Evolutionary conservation across 2,888 invertebrate species (phyloP).

Genomic region (Drosophila kanekoi): DNA sequence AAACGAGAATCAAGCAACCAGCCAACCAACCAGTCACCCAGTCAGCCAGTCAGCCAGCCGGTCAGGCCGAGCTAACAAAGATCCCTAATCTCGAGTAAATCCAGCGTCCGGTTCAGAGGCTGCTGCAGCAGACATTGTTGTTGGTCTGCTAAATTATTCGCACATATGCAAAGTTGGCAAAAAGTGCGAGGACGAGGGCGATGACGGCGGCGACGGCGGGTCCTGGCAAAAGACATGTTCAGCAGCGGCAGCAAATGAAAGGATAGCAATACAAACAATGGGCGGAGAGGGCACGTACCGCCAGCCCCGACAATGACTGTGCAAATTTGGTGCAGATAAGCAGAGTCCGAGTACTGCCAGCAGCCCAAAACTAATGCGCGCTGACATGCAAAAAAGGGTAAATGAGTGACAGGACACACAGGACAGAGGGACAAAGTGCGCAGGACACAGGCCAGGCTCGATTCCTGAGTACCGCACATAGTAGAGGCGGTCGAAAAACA

Average conservation of each 20-base stretch:
- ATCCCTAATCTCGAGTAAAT: constrained; percentile 80
- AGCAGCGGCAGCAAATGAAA: constrained; percentile 47
- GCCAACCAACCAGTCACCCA: constrained; percentile 23
- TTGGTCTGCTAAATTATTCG: constrained; percentile 72
- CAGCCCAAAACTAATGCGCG: constrained; percentile 77
- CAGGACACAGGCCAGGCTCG: constrained; percentile 57
- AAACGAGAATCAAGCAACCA: constrained; percentile 35
- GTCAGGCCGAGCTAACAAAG: constrained; percentile 70
- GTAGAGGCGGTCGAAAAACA: constrained; percentile 32
- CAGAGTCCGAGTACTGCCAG: constrained; percentile 76
- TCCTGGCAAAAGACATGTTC: constrained; percentile 30
- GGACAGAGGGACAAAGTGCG: constrained; percentile 68
- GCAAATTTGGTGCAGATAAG: constrained; percentile 82
- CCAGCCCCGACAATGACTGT: constrained; percentile 74
- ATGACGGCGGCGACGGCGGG: constrained; percentile 5
- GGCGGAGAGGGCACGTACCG: constrained; percentile 15
- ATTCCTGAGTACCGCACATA: constrained; percentile 7
- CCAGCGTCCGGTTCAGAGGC: constrained; percentile 60
- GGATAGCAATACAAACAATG: constrained; percentile 39
- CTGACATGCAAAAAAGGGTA: constrained; percentile 82
- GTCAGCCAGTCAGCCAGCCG: constrained; percentile 33
- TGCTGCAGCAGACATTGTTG: constrained; percentile 31
- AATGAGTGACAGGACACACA: constrained; percentile 80
- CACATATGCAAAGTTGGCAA: constrained; percentile 82
- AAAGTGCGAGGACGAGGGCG: constrained; percentile 55